Evolutionary conservation across 1,140 invertebrate genomes (phyloP).

Genomic region (Drosophila yakuba): DNA sequence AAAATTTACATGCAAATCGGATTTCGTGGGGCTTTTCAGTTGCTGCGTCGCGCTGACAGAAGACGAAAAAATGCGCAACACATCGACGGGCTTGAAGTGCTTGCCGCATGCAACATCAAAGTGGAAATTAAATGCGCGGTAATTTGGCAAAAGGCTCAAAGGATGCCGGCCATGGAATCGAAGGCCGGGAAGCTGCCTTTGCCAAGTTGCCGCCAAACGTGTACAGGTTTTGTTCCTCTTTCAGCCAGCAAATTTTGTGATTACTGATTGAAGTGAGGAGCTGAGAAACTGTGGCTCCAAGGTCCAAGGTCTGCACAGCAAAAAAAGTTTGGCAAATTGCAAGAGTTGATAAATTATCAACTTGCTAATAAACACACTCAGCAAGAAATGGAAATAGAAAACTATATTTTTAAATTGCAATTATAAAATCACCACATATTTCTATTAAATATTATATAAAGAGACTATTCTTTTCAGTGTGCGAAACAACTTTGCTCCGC

Average conservation of each 20-base stretch:
- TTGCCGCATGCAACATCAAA: constrained; percentile 83
- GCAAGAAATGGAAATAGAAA: too few relatives aligned
- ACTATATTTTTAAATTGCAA: too few relatives aligned
- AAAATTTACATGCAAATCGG: constrained; percentile 78
- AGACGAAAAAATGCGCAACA: constrained; percentile 43
- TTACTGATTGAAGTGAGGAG: constrained; percentile 75
- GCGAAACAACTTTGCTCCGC: constrained; percentile 17
- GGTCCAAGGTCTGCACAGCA: constrained; percentile 6
- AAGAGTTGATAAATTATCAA: too few relatives aligned
- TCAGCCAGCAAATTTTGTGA: constrained; percentile 67
- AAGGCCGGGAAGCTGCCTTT: constrained; percentile 39
- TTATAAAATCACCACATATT: too few relatives aligned
- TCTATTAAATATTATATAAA: too few relatives aligned
- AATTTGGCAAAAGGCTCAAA: constrained; percentile 84
- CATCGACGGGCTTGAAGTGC: constrained; percentile 48
- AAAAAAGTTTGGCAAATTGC: not conserved
- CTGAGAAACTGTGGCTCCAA: constrained; percentile 34
- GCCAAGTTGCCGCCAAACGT: constrained; percentile 66
- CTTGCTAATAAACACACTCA: not conserved
- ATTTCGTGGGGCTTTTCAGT: constrained; percentile 52
- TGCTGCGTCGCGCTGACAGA: constrained; percentile 29
- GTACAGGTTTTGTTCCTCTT: constrained; percentile 62
- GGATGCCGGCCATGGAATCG: constrained; percentile 66
- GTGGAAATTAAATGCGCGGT: constrained; percentile 84
- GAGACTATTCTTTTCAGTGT: not conserved